Percentiles rank a stretch among this genome's conserved stretches.
Conservation (phyloP, 2,888 invertebrate species). For the Troides aeacus region DNA sequence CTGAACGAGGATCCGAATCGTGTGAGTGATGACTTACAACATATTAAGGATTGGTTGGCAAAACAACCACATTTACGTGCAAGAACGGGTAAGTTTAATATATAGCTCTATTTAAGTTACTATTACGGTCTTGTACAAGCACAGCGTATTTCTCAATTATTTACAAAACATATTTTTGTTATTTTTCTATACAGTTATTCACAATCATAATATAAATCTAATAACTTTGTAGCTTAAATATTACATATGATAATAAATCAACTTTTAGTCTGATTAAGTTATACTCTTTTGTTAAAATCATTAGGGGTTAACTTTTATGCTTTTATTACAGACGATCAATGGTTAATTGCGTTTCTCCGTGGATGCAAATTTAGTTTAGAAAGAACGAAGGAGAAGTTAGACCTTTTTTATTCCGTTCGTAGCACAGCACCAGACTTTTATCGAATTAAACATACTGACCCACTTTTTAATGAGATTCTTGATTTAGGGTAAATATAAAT, state of each 20-base stretch:
- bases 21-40: constrained; percentile 62
- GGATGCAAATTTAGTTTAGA: constrained; percentile 82
- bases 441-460: constrained; percentile 36
- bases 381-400: constrained; percentile 79
- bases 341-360: constrained; percentile 78
- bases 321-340: constrained; percentile 71
- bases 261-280: too few species aligned
- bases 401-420: constrained; percentile 76
- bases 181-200: too few species aligned
- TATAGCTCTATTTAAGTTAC: background rate
- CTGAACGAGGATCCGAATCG: constrained; percentile 72
- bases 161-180: too few species aligned
- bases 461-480: constrained; percentile 39
- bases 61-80: constrained; percentile 75
- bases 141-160: background rate
- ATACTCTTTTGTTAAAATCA: too few species aligned
- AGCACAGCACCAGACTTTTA: constrained; percentile 71
- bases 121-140: background rate
- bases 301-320: background rate
- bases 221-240: too few species aligned
- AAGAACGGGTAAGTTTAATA: constrained; percentile 48
- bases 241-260: too few species aligned
- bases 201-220: too few species aligned
- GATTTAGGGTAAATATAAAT: constrained; percentile 35
- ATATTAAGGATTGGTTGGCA: constrained; percentile 74